phyloP scores from a whole-genome alignment of 2,797 vertebrate species.

The Clarias laeviceps region DNA sequence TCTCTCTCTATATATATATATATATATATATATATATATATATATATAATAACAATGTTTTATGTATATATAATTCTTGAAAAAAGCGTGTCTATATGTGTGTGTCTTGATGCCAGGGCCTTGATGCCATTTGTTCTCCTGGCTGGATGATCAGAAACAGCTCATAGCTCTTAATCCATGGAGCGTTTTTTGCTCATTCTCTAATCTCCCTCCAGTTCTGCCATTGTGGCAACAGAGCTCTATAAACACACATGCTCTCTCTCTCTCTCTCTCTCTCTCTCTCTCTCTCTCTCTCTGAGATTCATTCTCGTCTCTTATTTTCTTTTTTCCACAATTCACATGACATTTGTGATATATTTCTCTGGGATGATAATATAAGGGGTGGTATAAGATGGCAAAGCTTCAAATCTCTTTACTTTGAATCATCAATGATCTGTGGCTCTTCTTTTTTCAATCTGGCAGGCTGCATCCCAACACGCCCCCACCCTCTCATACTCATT shows the following conservation, averaged over 20 bases:
- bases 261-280: neutral
- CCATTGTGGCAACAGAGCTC: neutral
- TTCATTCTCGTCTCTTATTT: neutral
- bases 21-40: too few species aligned
- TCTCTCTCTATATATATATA: neutral
- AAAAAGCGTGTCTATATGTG: conserved; percentile 16
- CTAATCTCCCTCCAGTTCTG: conserved; percentile 56
- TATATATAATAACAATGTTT: too few species aligned
- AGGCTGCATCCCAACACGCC: neutral
- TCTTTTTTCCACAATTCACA: neutral
- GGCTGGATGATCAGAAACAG: conserved; percentile 69
- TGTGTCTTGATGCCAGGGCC: neutral
- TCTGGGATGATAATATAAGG: conserved; percentile 25
- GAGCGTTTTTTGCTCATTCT: conserved; percentile 62
- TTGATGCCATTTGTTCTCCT: conserved; percentile 53
- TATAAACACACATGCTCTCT: conserved; percentile 21
- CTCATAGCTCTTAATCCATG: conserved; percentile 50
- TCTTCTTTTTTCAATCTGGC: conserved; percentile 5
- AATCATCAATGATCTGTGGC: conserved; percentile 21
- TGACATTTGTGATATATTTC: conserved; percentile 4
- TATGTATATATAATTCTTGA: too few species aligned
- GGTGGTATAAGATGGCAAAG: neutral
- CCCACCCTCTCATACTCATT: conserved; percentile 18
- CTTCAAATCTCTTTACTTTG: neutral
- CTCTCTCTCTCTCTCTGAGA: neutral